These are phyloP conservation scores for Trachelus iudaicus DNA, from an alignment of 2,888 invertebrate genomes.

Conservation along the genomic window DNA sequence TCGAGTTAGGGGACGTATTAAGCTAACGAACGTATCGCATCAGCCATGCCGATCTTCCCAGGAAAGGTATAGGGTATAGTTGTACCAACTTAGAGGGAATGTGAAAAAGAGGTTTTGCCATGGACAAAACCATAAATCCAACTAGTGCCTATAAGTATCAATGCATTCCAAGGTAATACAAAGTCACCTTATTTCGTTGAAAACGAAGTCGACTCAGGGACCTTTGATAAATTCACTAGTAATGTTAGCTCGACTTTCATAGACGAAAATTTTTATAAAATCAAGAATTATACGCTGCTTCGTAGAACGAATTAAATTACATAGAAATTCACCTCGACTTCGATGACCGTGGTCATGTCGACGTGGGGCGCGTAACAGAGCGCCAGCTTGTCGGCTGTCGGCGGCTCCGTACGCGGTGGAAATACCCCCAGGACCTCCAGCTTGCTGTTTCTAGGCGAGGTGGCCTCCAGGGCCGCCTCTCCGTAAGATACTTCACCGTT, in stretches of 20 bases:
- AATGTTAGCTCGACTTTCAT: neutral
- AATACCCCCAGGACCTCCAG: conserved; percentile 65
- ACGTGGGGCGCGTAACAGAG: conserved; percentile 75
- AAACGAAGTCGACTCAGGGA: neutral
- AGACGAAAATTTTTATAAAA: neutral
- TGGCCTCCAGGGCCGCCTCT: conserved; percentile 35
- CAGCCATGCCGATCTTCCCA: conserved; percentile 1
- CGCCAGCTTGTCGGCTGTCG: conserved; percentile 70
- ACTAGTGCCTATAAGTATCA: neutral
- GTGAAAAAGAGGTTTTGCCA: neutral
- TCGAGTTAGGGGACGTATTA: neutral
- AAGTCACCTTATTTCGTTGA: neutral
- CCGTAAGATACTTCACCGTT: conserved; percentile 30
- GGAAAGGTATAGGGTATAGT: neutral
- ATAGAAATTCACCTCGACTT: conserved; percentile 73
- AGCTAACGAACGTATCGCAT: neutral
- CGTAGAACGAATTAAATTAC: neutral
- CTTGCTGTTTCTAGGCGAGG: conserved; percentile 41
- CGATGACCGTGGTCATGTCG: conserved; percentile 80
- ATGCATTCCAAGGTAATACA: neutral
- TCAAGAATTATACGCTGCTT: neutral
- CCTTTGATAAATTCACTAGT: neutral
- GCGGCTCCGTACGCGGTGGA: conserved; percentile 63
- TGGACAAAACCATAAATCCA: neutral
- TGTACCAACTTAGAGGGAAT: neutral